Base-by-base conservation (phyloP, 2,113 vertebrate genomes). In the Dicrurus megarhynchus region DNA sequence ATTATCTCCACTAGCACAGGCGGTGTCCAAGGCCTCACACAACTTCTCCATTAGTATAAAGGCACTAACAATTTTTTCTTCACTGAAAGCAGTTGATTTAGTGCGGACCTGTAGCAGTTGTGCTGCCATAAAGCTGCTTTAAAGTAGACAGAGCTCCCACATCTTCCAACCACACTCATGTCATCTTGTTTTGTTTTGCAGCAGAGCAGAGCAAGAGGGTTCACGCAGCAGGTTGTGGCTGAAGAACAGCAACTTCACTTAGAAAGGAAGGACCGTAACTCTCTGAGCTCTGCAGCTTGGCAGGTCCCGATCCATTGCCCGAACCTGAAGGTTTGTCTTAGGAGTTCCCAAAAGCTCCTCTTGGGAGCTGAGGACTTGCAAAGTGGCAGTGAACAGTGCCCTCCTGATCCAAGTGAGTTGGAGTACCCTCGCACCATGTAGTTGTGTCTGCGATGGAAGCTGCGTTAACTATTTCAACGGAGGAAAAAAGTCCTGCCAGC, bases 371-470 rank as follows among this genome's bases (percentile, higher is more conserved):
- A 59, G 39, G 39, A 13, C 33, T 88, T 56, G 27, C 30, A 32
- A 35, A 79, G 44, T 20, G 24, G 4, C 33, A 47, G 33, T 1
- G 0, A 74, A 6, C 2, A 2, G n/a, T 42, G 33, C 21, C 19
- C 22, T 83, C 26, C 59, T 49, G n/a, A 53, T 11, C 37, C 11
- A 3, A 2, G 37, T 44, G 41, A 11, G 9, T 12, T 65, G n/a
- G 44, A 70, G 22, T 49, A 46, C 27, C 56, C 42, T 70, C 7
- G 3, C 6, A 11, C 53, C 39, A 9, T 13, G 3, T 3, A 49
- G 49, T 11, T 60, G 53, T 2, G 2, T 46, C n/a, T 5, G 0
- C 0, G 0, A 21, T 77, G 46, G 56, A 81, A 68, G 77, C 47
- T 39, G 41, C 30, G 7, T 26, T 13, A 64, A 64, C 73, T 82